phyloP scores from a whole-genome alignment of 1,140 invertebrate genomes.

The Hestina assimilis region DNA sequence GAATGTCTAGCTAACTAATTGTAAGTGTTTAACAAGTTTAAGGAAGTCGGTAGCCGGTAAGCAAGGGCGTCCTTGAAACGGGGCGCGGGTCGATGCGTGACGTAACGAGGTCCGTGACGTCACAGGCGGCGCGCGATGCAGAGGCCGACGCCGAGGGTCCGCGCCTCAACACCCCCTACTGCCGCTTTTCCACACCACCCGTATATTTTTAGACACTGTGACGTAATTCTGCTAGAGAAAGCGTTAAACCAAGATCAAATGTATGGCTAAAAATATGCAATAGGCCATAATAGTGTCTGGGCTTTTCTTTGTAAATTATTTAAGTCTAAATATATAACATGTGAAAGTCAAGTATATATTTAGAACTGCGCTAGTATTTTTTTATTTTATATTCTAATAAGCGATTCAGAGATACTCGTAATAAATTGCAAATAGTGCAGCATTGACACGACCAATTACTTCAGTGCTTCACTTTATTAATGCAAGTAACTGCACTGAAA shows the following conservation, averaged over 20 bases:
- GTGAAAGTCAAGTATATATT: neutral
- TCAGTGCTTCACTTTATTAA: neutral
- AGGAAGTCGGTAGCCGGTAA: constrained; percentile 51
- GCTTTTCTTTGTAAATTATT: no score
- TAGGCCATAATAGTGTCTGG: constrained; percentile 19
- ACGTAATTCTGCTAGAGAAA: constrained; percentile 61
- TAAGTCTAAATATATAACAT: no score
- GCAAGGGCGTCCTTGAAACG: constrained; percentile 71
- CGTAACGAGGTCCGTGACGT: constrained; percentile 62
- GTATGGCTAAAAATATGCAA: constrained; percentile 48
- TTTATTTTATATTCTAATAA: no score
- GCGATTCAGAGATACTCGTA: neutral
- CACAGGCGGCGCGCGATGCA: constrained; percentile 57
- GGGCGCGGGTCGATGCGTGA: constrained; percentile 69
- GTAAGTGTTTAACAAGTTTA: constrained; percentile 40
- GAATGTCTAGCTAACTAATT: constrained; percentile 3
- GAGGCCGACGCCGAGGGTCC: constrained; percentile 51
- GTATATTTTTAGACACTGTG: constrained; percentile 68
- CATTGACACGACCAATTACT: constrained; percentile 3
- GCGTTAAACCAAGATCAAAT: constrained; percentile 45
- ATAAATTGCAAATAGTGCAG: neutral
- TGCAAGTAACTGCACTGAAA: neutral
- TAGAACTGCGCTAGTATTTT: no score
- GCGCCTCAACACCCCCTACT: constrained; percentile 44
- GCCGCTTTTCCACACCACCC: constrained; percentile 48